Conservation (phyloP, 2,113 vertebrate species). For the Nicator chloris region DNA sequence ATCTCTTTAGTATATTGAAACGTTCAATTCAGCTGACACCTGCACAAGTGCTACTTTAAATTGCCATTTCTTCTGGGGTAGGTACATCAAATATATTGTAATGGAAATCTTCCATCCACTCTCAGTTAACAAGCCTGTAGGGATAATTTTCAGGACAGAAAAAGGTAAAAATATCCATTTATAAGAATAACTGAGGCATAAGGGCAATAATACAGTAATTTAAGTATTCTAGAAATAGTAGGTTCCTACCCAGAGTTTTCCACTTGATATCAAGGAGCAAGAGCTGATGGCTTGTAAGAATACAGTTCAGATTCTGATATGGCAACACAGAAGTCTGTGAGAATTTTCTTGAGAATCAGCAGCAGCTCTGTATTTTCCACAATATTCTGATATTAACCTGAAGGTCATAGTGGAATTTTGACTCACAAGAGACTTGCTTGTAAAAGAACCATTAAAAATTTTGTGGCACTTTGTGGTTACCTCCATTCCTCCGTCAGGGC, state of each 20-base stretch:
- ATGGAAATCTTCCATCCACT: background rate
- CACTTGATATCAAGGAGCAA: background rate
- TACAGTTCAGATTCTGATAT: background rate
- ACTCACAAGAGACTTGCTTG: background rate
- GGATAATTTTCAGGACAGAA: constrained; percentile 31
- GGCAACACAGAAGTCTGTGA: background rate
- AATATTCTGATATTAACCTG: constrained; percentile 36
- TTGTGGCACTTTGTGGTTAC: background rate
- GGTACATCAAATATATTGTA: background rate
- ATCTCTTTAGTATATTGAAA: background rate
- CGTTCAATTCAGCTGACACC: background rate
- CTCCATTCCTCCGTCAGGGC: background rate
- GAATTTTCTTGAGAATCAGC: background rate
- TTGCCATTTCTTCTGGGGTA: background rate
- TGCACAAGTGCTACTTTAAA: background rate
- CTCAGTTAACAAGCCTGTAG: background rate
- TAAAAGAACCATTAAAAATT: background rate
- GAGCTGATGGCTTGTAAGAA: background rate
- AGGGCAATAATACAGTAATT: background rate
- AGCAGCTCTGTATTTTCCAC: background rate
- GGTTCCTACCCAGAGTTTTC: background rate
- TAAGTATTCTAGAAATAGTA: background rate
- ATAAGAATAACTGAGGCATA: background rate
- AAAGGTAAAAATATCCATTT: constrained; percentile 15
- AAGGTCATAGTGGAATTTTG: background rate